phyloP scores from a whole-genome alignment of 1,140 invertebrate genomes.

The Diprion similis region DNA sequence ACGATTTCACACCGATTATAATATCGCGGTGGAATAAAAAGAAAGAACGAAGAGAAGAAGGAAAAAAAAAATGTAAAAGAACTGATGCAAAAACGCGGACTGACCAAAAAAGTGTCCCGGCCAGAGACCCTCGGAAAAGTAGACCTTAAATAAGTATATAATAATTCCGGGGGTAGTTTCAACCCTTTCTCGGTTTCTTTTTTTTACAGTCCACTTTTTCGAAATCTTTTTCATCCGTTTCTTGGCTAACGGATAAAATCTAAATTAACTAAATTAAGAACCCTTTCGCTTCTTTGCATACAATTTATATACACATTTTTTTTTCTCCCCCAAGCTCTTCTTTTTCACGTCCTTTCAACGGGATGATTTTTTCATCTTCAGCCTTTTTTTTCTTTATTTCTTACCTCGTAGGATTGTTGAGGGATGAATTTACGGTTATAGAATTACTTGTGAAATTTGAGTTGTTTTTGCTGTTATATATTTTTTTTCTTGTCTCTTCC shows the following conservation, averaged over 20 bases:
- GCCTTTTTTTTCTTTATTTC: constrained; percentile 24
- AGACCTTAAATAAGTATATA: constrained; percentile 62
- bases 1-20: constrained; percentile 64
- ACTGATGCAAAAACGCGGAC: background rate
- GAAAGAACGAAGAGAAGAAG: background rate
- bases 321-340: constrained; percentile 16
- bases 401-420: constrained; percentile 4
- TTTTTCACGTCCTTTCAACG: constrained; percentile 13
- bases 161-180: constrained; percentile 50
- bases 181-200: constrained; percentile 39
- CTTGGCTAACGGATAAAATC: constrained; percentile 61
- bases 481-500: background rate
- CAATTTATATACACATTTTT: constrained; percentile 53
- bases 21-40: constrained; percentile 35
- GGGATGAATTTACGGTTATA: constrained; percentile 63
- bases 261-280: constrained; percentile 65
- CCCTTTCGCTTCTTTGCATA: constrained; percentile 49
- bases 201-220: background rate
- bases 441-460: constrained; percentile 61
- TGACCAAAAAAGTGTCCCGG: constrained; percentile 39
- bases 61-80: background rate
- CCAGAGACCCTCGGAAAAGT: constrained; percentile 10
- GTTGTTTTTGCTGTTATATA: constrained; percentile 40
- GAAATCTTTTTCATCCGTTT: constrained; percentile 22
- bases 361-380: constrained; percentile 10